Evolutionary conservation across 2,888 invertebrate species (phyloP).

Genomic region (Cantharis nigra): DNA sequence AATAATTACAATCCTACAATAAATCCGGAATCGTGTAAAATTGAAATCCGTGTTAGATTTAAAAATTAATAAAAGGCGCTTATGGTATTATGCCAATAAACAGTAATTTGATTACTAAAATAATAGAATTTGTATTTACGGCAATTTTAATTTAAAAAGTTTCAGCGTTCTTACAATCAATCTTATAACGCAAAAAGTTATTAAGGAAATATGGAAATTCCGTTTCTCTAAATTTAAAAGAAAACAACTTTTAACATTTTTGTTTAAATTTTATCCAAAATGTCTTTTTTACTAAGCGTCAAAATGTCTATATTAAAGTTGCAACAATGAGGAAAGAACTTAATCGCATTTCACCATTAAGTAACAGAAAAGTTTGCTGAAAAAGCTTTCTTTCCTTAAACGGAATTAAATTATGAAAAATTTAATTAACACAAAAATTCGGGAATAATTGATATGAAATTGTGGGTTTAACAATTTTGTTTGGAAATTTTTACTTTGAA

Average conservation of each 20-base stretch:
- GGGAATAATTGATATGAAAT: background rate
- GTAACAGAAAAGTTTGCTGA: background rate
- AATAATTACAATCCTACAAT: background rate
- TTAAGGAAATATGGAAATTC: background rate
- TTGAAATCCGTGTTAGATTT: background rate
- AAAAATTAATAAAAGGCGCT: background rate
- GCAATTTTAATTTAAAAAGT: background rate
- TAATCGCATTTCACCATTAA: background rate
- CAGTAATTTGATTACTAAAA: background rate
- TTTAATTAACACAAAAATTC: background rate
- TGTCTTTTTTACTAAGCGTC: background rate
- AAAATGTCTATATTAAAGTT: background rate
- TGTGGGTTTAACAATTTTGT: no score
- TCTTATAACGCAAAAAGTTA: background rate
- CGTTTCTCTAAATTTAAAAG: background rate
- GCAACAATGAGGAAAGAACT: background rate
- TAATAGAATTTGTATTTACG: background rate
- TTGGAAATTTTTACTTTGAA: no score
- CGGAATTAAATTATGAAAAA: background rate
- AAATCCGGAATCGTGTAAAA: background rate
- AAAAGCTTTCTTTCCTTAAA: background rate
- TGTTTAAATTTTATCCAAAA: background rate
- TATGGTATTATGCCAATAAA: background rate
- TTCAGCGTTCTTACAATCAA: background rate
- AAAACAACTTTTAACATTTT: background rate